Base-by-base conservation (phyloP, 2,888 invertebrate genomes). In the Hyppa rectilinea region DNA sequence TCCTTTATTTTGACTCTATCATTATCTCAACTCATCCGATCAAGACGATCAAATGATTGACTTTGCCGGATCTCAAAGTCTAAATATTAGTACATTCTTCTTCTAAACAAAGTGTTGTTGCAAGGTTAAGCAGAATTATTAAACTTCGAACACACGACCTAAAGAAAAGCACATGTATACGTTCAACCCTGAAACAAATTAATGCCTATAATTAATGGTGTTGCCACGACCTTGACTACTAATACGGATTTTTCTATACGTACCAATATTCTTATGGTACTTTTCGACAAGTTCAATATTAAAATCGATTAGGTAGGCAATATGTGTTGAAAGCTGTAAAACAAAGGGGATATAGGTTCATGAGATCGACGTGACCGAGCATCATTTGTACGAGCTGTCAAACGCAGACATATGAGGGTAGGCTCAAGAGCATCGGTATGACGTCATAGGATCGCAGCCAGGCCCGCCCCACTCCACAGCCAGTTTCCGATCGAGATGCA, bases 321-420 rank as follows among this genome's bases (percentile, higher is more conserved):
- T 82, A 78, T 69, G 55, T 71, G 73, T 66, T 77, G 75, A 82
- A 80, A 82, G 60, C 77, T 71, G 72, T 78, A 75, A 88, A 86
- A 87, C 83, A 87, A 86, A 83, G 80, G 78, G 55, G 78, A 77
- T n/a, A 80, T 79, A 75, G 82, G 85, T 71, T 81, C 68, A 73
- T 62, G 82, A 80, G 85, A 83, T 84, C 72, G 78, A 80, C 80
- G 77, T 81, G 85, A 82, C 79, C 67, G 80, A 81, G 82, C 81
- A 85, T 87, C 84, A 85, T 87, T 88, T 86, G 87, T 87, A 83
- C 71, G 80, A 81, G 77, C 87, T 89, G 90, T 88, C 90, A 87
- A 85, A 78, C 65, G 70, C 89, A 89, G 84, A 81, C 81, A 73
- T 83, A 85, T 85, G 86, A 87, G 88, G 87, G 87, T 87, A 87